These are phyloP conservation scores for Scaptomyza tumidula DNA, from an alignment of 2,888 invertebrate genomes.

Conservation along the genomic window DNA sequence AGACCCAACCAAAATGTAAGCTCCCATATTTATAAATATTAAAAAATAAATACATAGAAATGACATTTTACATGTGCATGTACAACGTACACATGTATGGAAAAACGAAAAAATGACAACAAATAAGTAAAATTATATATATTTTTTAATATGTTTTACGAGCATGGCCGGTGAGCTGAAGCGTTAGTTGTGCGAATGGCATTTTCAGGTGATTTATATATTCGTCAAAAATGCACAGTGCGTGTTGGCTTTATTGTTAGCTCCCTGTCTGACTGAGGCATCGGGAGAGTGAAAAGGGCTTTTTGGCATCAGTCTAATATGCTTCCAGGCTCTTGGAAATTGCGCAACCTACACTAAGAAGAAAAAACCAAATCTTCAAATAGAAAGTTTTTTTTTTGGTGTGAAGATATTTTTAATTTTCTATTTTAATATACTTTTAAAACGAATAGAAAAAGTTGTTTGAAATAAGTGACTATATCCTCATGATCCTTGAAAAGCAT, in stretches of 20 bases:
- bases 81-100: constrained; percentile 2
- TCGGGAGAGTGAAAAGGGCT: background rate
- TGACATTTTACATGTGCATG: constrained; percentile 11
- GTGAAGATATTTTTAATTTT: too few species aligned
- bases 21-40: constrained; percentile 20
- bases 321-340: constrained; percentile 17
- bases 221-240: constrained; percentile 60
- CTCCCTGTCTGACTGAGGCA: background rate
- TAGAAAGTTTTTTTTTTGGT: too few species aligned
- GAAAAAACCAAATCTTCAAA: background rate
- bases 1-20: constrained; percentile 44
- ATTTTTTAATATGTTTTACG: constrained; percentile 68
- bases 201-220: constrained; percentile 65
- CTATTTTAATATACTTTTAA: too few species aligned
- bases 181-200: constrained; percentile 30
- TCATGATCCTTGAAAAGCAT: too few species aligned
- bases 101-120: constrained; percentile 20
- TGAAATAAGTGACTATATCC: too few species aligned
- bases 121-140: constrained; percentile 17
- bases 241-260: constrained; percentile 43
- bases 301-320: constrained; percentile 13
- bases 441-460: too few species aligned
- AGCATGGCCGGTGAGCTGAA: constrained; percentile 37
- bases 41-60: constrained; percentile 7
- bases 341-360: background rate